phyloP scores from a whole-genome alignment of 2,888 invertebrate genomes.

The Acleris literana region DNA sequence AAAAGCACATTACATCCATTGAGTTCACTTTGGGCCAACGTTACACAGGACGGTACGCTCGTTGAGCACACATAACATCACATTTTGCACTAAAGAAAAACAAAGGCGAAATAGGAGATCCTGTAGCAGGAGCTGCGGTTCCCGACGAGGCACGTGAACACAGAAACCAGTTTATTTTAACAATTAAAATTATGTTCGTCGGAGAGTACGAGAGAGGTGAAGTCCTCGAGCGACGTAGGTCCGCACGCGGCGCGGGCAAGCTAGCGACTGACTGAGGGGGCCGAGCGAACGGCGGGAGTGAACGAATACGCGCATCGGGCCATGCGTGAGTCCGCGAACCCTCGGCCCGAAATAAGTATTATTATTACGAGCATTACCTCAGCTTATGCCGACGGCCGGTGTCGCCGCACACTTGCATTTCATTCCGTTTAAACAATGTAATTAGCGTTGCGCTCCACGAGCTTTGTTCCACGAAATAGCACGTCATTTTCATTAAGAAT shows the following conservation, averaged over 20 bases:
- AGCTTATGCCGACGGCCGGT: constrained; percentile 36
- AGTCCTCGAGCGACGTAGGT: constrained; percentile 47
- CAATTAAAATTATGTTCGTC: constrained; percentile 60
- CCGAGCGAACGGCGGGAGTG: constrained; percentile 62
- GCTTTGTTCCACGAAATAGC: constrained; percentile 22
- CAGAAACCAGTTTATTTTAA: constrained; percentile 60
- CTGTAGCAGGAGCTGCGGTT: constrained; percentile 55
- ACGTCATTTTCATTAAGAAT: constrained; percentile 31
- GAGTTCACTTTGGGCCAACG: constrained; percentile 75
- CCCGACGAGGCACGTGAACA: constrained; percentile 56
- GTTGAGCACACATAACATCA: constrained; percentile 78
- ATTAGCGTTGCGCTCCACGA: constrained; percentile 34
- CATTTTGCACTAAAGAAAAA: constrained; percentile 78
- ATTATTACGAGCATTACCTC: constrained; percentile 56
- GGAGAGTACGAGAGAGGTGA: constrained; percentile 62
- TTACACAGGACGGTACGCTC: constrained; percentile 74
- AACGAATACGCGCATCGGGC: constrained; percentile 68
- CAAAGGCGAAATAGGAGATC: constrained; percentile 62
- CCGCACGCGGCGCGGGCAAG: constrained; percentile 56
- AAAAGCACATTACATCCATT: constrained; percentile 74
- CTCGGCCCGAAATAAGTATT: constrained; percentile 57
- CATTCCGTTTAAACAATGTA: constrained; percentile 38
- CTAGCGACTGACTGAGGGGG: constrained; percentile 75
- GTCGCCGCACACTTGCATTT: constrained; percentile 38
- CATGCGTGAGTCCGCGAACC: constrained; percentile 43